Evolutionary conservation across 2,888 invertebrate genomes (phyloP).

Genomic region (Rhyacophila evoluta): DNA sequence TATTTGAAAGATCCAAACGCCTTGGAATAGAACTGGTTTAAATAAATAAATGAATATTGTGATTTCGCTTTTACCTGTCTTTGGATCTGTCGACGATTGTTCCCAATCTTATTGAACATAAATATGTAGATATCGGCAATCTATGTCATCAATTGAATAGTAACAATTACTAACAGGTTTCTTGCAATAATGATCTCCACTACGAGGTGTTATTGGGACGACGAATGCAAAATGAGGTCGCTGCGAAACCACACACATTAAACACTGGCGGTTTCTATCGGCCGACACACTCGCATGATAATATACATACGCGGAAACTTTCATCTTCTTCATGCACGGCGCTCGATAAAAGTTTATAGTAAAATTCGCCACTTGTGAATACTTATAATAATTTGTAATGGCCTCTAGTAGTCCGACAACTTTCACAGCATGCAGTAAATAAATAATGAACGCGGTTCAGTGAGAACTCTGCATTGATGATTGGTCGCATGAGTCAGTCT

Average conservation of each 20-base stretch:
- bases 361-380: conserved; percentile 12
- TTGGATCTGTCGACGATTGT: too few relatives aligned
- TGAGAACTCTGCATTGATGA: background rate
- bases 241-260: background rate
- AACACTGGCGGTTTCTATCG: conserved; percentile 18
- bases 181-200: background rate
- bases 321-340: background rate
- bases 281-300: too few relatives aligned
- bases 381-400: background rate
- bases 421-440: background rate
- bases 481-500: background rate
- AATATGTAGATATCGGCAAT: too few relatives aligned
- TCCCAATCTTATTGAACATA: too few relatives aligned
- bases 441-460: background rate
- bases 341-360: background rate
- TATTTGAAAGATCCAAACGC: too few relatives aligned
- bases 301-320: background rate
- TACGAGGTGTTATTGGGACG: background rate
- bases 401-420: conserved; percentile 8
- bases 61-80: too few relatives aligned
- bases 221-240: background rate
- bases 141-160: too few relatives aligned
- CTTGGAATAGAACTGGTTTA: too few relatives aligned
- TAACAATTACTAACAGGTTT: background rate
- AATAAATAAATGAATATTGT: too few relatives aligned